A percentile compares a stretch with the other conserved stretches of the same genome.
Evolutionary conservation across 2,113 vertebrate genomes (phyloP).

Genomic region (Progne subis): DNA sequence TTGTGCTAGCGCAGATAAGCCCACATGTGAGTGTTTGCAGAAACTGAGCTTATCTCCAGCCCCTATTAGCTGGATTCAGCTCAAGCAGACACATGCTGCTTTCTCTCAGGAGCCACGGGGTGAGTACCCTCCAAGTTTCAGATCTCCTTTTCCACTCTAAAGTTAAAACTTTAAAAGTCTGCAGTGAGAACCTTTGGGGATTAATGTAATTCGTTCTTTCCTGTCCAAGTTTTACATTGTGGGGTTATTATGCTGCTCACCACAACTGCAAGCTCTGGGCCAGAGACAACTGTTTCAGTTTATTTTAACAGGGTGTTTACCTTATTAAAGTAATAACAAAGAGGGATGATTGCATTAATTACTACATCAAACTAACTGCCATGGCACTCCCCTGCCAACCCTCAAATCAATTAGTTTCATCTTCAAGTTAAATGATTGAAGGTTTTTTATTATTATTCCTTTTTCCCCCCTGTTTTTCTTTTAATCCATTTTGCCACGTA

Average conservation of each 20-base stretch:
- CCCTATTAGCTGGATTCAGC: not conserved
- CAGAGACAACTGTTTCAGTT: slow-evolving; percentile 52
- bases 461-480: not conserved
- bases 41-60: slow-evolving; percentile 27
- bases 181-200: slow-evolving; percentile 28
- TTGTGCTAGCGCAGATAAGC: slow-evolving; percentile 31
- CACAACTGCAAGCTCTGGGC: slow-evolving; percentile 43
- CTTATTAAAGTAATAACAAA: slow-evolving; percentile 57
- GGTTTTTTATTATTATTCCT: slow-evolving; percentile 14
- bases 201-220: slow-evolving; percentile 62
- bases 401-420: slow-evolving; percentile 56
- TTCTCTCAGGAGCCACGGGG: not conserved
- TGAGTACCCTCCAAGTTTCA: slow-evolving; percentile 17
- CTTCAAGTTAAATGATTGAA: slow-evolving; percentile 37
- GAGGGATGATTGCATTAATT: slow-evolving; percentile 30
- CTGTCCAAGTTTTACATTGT: slow-evolving; percentile 38
- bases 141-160: slow-evolving; percentile 37
- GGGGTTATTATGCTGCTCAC: slow-evolving; percentile 11
- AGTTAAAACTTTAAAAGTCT: slow-evolving; percentile 54
- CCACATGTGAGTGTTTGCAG: slow-evolving; percentile 31
- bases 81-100: not conserved
- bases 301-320: slow-evolving; percentile 61
- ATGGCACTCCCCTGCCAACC: not conserved
- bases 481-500: slow-evolving; percentile 43
- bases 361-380: slow-evolving; percentile 5